Conservation (phyloP, 2,797 vertebrate genomes). For the Hemitrygon akajei region DNA sequence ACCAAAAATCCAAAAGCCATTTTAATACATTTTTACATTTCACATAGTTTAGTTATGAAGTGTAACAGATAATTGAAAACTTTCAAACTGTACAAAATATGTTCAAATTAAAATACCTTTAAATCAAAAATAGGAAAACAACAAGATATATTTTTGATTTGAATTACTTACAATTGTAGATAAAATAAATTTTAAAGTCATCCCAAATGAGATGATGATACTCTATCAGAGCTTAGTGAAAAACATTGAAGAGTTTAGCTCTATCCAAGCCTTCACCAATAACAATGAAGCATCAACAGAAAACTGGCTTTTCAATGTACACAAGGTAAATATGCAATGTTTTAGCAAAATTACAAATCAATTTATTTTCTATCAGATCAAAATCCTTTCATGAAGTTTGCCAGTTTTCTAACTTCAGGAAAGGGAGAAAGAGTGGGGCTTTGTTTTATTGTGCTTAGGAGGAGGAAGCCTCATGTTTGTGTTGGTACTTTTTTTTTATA, state of each 20-base stretch:
- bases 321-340: not conserved
- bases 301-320: not conserved
- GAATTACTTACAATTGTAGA: not conserved
- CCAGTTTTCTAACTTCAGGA: not conserved
- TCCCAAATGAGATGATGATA: not conserved
- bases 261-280: not conserved
- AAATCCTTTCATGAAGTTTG: not conserved
- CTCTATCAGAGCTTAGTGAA: not conserved
- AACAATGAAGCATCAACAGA: not conserved
- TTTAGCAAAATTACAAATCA: no score
- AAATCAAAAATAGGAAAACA: slow-evolving; percentile 1
- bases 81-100: slow-evolving; percentile 1
- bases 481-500: no score
- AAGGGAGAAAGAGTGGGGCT: not conserved
- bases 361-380: not conserved
- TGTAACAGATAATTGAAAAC: not conserved
- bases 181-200: not conserved
- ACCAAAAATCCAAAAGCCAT: not conserved
- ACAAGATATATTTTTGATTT: not conserved
- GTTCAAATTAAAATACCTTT: not conserved
- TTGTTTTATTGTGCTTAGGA: not conserved
- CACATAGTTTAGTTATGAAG: not conserved
- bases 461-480: not conserved
- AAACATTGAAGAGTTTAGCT: not conserved
- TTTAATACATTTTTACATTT: not conserved